A percentile compares a stretch with the other conserved stretches of the same genome.
Conservation (phyloP, 2,888 invertebrate genomes). For the Cerceris rybyensis region DNA sequence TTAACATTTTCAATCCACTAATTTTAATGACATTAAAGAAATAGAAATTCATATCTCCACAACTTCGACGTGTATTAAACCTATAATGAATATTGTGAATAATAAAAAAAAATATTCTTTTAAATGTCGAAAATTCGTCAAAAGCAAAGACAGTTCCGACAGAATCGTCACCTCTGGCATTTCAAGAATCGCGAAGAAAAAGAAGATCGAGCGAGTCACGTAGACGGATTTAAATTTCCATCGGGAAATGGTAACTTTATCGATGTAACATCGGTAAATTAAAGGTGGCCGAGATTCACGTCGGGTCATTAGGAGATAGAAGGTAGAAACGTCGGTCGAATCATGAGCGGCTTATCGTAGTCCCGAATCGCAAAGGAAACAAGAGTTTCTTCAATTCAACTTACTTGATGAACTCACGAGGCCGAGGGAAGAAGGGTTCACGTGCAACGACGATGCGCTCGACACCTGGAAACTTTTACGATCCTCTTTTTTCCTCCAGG, state of each 20-base stretch:
- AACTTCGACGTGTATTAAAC: not conserved
- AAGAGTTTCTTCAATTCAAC: conserved; percentile 75
- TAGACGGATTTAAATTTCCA: conserved; percentile 26
- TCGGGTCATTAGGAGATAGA: conserved; percentile 64
- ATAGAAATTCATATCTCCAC: too few relatives aligned
- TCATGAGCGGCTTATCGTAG: conserved; percentile 66
- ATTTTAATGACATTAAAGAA: too few relatives aligned
- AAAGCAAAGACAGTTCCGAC: too few relatives aligned
- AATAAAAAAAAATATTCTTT: not conserved
- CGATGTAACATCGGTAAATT: conserved; percentile 68
- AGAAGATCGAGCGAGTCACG: too few relatives aligned
- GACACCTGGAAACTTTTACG: conserved; percentile 64
- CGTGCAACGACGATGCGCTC: conserved; percentile 59
- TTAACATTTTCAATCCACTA: not conserved
- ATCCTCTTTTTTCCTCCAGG: conserved; percentile 29
- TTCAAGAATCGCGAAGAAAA: not conserved
- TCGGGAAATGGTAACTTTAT: conserved; percentile 57
- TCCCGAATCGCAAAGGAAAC: conserved; percentile 70
- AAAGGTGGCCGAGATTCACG: conserved; percentile 59
- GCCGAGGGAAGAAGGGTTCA: conserved; percentile 47
- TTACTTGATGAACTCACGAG: conserved; percentile 72
- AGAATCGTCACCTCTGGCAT: not conserved
- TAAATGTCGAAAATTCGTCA: too few relatives aligned
- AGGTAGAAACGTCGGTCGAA: conserved; percentile 54
- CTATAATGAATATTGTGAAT: not conserved